Evolutionary conservation across 2,113 vertebrate species (phyloP), one percentile per base, ranked within the genome.

Genomic region (Bagarius yarrelli): DNA sequence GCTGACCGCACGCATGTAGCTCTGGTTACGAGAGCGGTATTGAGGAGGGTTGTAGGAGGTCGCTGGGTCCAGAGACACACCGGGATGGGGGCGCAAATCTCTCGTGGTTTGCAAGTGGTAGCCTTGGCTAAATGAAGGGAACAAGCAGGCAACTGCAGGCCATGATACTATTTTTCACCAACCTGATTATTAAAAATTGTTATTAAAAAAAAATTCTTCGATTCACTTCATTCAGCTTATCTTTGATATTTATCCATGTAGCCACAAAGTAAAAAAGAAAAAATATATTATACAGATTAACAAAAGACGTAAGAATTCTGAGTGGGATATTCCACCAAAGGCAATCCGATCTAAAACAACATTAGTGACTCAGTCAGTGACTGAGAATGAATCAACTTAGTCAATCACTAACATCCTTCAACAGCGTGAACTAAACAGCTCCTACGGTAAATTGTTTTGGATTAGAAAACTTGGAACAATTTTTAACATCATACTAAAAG

Each of bases 1-100:
- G 96, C 98, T 99, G 92, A 99, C 96, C 15, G 98, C 98, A 60
- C 98, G 92, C 97, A 99, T 99, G 94, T 99, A 99, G 94, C 98
- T 99, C 95, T 99, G 97, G 94, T 99, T 99, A 88, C 98, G 94
- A 85, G 98, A 99, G 84, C 98, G 97, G 90, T 97, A 99, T 87
- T 97, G 98, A 55, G 97, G 97, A 86, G 97, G 96, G 92, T 95
- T 95, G 92, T 96, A 96, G 91, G 93, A 93, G 89, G 94, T 91
- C 76, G 95, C 89, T 53, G 96, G 96, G 91, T 98, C 96, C 95
- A 99, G 92, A 88, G 94, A 94, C 89, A 96, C 96, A 88, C 93
- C 94, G 79, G 93, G 93, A 85, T 97, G 93, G 81, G 92, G 90
- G 50, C 93, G 94, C 94, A 97, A 93, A 82, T 98, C 97, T 87